phyloP scores from a whole-genome alignment of 92 coral and sea anemone species.

The Epizoanthus fatuus region DNA sequence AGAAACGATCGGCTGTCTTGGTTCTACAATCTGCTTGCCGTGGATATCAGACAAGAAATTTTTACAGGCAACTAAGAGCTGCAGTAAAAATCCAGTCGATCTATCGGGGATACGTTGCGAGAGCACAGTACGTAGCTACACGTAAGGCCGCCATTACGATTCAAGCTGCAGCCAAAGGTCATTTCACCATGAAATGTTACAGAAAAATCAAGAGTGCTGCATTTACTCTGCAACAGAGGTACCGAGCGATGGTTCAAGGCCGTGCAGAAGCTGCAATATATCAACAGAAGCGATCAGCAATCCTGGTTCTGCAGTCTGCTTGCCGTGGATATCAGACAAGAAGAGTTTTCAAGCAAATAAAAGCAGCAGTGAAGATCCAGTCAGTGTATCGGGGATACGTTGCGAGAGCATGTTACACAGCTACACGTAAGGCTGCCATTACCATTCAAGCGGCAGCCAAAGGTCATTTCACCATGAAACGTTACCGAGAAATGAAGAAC shows the following conservation, averaged over 20 bases:
- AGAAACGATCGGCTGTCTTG: constrained; percentile 55
- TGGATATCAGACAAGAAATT: constrained; percentile 68
- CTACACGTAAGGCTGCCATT: constrained; percentile 44
- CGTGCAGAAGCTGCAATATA: constrained; percentile 18
- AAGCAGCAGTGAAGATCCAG: constrained; percentile 53
- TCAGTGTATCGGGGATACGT: constrained; percentile 62
- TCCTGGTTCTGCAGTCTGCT: constrained; percentile 74
- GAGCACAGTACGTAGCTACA: constrained; percentile 30
- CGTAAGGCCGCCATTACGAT: too few species aligned
- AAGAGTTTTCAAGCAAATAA: constrained; percentile 14
- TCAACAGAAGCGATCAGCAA: constrained; percentile 49
- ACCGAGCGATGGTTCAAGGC: constrained; percentile 41
- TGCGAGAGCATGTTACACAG: constrained; percentile 43
- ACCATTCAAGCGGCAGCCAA: constrained; percentile 73
- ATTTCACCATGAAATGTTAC: constrained; percentile 45
- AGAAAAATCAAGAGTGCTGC: constrained; percentile 7
- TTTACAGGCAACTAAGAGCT: constrained; percentile 22
- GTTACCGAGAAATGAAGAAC: constrained; percentile 3
- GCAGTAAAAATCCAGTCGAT: constrained; percentile 51
- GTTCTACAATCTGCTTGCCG: constrained; percentile 84
- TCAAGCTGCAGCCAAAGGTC: constrained; percentile 44
- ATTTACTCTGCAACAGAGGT: constrained; percentile 44
- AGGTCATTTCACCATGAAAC: constrained; percentile 54
- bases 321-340: constrained; percentile 84
- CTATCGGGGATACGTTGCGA: constrained; percentile 63